Percentiles rank a stretch among this genome's conserved stretches.
These are phyloP conservation scores for Sipha flava DNA, from an alignment of 1,140 invertebrate species.

Conservation along the genomic window DNA sequence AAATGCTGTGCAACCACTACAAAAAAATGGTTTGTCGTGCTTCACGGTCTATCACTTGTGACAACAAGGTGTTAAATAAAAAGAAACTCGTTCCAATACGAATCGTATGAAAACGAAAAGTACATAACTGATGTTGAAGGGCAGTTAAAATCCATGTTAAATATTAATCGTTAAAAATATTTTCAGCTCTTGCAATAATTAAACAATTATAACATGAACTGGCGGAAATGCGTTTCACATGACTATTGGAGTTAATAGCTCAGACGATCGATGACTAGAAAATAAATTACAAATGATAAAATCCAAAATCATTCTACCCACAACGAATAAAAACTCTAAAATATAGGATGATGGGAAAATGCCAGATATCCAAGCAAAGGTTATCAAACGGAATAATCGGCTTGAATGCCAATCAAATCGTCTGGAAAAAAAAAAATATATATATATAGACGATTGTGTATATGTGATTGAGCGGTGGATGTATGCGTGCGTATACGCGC, in stretches of 20 bases:
- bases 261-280: background rate
- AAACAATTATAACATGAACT: background rate
- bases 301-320: background rate
- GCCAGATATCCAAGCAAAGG: slow-evolving; percentile 1
- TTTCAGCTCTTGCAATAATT: too few relatives aligned
- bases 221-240: background rate
- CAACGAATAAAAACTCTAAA: background rate
- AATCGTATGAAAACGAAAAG: too few relatives aligned
- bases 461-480: too few relatives aligned
- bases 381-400: slow-evolving; percentile 24
- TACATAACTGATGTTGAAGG: too few relatives aligned
- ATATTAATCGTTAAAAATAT: too few relatives aligned
- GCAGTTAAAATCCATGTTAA: too few relatives aligned
- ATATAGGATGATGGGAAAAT: background rate
- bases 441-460: background rate
- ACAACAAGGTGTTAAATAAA: too few relatives aligned
- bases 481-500: background rate
- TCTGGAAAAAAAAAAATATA: slow-evolving; percentile 3
- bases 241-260: background rate
- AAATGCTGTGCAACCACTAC: too few relatives aligned
- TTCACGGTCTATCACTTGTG: too few relatives aligned
- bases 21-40: too few relatives aligned
- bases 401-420: slow-evolving; percentile 27
- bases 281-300: slow-evolving; percentile 17
- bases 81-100: too few relatives aligned